A percentile compares a stretch with the other conserved stretches of the same genome.
Evolutionary conservation across 2,113 vertebrate genomes (phyloP).

Genomic region (Chunga burmeisteri): DNA sequence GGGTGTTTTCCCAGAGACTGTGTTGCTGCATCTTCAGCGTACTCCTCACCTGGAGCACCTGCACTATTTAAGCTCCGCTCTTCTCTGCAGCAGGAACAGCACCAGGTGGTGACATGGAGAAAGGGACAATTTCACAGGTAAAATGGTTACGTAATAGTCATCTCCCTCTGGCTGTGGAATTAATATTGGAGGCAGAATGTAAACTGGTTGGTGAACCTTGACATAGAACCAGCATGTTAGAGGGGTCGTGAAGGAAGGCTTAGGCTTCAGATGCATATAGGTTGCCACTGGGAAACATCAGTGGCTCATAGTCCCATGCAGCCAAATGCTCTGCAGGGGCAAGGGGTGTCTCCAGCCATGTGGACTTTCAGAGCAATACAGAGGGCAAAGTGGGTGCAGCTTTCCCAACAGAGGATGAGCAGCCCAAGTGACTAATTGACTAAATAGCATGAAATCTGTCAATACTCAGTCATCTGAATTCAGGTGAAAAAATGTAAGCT

Average conservation of each 20-base stretch:
- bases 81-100: neutral
- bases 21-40: neutral
- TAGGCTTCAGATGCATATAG: neutral
- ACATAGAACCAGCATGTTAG: neutral
- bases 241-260: neutral
- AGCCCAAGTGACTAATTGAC: neutral
- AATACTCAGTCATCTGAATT: slow-evolving; percentile 29
- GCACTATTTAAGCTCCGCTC: neutral
- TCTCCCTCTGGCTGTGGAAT: neutral
- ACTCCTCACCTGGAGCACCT: neutral
- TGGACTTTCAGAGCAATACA: neutral
- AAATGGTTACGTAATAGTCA: neutral
- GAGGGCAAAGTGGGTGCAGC: neutral
- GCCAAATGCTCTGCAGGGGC: neutral
- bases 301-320: neutral
- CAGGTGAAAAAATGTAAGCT: slow-evolving; percentile 34
- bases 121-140: neutral
- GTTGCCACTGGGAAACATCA: neutral
- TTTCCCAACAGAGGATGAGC: neutral
- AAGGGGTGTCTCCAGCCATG: neutral
- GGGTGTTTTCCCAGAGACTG: neutral
- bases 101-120: neutral
- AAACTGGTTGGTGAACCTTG: neutral
- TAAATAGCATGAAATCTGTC: slow-evolving; percentile 46
- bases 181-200: neutral